A percentile compares a stretch with the other conserved stretches of the same genome.
Conservation (phyloP, 1,140 invertebrate genomes). For the Nephotettix cincticeps region DNA sequence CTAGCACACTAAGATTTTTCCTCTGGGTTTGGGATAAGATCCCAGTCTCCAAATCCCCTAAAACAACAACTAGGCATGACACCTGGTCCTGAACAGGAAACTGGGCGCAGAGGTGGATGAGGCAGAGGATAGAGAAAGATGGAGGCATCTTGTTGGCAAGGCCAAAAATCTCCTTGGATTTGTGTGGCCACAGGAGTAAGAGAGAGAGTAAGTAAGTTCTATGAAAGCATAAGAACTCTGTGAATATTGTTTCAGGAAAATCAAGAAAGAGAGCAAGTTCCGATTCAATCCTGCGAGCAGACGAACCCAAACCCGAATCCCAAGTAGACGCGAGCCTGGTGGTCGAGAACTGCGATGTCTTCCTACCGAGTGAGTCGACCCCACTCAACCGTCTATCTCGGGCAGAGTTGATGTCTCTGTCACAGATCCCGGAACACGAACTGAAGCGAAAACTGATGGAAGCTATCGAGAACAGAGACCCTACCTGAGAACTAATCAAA, state of each 20-base stretch:
- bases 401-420: conserved; percentile 34
- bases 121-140: too few species aligned
- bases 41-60: too few species aligned
- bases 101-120: too few species aligned
- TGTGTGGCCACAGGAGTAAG: too few species aligned
- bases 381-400: conserved; percentile 33
- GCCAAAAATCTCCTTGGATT: too few species aligned
- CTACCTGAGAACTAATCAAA: conserved; percentile 33
- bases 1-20: too few species aligned
- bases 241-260: background rate
- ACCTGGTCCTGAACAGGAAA: too few species aligned
- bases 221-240: too few species aligned
- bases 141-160: too few species aligned
- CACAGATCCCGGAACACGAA: conserved; percentile 35
- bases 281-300: conserved; percentile 5
- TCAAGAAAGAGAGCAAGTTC: conserved; percentile 11
- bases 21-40: too few species aligned
- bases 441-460: conserved; percentile 35
- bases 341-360: conserved; percentile 9
- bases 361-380: background rate
- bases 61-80: too few species aligned
- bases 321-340: background rate
- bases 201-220: too few species aligned
- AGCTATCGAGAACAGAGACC: conserved; percentile 36
- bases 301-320: conserved; percentile 1